Percentiles rank a stretch among this genome's conserved stretches.
Conservation (phyloP, 2,888 invertebrate genomes). For the Drosophila phalerata region DNA sequence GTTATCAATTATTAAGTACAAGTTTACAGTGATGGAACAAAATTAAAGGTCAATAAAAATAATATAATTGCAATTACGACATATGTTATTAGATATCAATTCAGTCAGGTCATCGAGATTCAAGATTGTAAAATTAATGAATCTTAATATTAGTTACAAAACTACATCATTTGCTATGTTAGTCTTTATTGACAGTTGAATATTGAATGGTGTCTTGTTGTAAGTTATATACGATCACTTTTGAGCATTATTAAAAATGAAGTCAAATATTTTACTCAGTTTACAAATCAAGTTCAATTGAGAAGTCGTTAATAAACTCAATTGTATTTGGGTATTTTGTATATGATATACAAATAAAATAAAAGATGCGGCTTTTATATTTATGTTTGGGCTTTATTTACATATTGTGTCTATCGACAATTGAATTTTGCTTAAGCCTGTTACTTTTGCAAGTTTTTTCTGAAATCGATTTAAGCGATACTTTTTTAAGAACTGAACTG, state of each 20-base stretch:
- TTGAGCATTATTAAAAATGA: not conserved
- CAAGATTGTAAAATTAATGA: too few relatives aligned
- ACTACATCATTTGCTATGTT: too few relatives aligned
- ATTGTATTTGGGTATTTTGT: not conserved
- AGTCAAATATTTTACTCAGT: not conserved
- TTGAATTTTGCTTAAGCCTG: not conserved
- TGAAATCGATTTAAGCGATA: not conserved
- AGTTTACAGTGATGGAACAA: not conserved
- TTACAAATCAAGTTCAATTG: not conserved
- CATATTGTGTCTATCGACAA: constrained; percentile 7
- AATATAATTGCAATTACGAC: constrained; percentile 3
- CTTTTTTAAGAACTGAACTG: not conserved
- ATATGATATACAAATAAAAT: constrained; percentile 4
- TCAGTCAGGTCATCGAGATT: not conserved
- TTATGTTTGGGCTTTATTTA: constrained; percentile 3
- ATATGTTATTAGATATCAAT: not conserved
- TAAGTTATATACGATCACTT: not conserved
- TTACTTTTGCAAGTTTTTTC: not conserved
- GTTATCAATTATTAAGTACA: constrained; percentile 3
- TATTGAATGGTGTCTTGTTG: not conserved
- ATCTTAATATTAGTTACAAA: not conserved
- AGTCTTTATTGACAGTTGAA: not conserved
- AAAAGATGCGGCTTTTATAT: not conserved
- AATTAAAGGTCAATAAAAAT: not conserved
- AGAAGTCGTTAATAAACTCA: not conserved